These are phyloP conservation scores for Pomacea canaliculata DNA, from an alignment of 2,888 invertebrate species.

Conservation along the genomic window DNA sequence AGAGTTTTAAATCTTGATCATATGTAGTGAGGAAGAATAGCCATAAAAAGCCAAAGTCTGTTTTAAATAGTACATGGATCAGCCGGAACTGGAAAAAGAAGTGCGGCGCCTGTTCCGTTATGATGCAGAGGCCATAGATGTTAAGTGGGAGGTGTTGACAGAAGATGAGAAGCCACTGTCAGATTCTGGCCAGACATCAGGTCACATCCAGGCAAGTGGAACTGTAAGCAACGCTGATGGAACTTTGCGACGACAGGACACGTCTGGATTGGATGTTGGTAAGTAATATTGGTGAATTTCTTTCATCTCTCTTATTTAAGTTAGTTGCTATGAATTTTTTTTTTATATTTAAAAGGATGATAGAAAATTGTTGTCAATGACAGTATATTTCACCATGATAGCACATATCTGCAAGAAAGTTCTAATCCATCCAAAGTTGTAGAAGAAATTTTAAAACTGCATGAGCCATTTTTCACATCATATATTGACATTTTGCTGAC, in stretches of 20 bases:
- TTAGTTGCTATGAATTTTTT: not conserved
- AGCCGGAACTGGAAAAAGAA: conserved; percentile 98
- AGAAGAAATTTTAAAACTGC: too few relatives aligned
- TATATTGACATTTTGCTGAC: too few relatives aligned
- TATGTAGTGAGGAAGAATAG: too few relatives aligned
- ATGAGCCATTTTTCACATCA: too few relatives aligned
- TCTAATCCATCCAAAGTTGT: too few relatives aligned
- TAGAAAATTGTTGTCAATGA: not conserved
- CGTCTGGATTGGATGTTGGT: conserved; percentile 34
- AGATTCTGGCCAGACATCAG: conserved; percentile 26
- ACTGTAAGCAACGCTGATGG: conserved; percentile 15
- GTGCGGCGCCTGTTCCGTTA: conserved; percentile 89
- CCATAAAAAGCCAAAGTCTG: too few relatives aligned
- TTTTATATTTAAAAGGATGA: not conserved
- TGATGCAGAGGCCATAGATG: conserved; percentile 85
- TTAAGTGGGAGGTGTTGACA: conserved; percentile 66
- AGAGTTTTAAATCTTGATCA: too few relatives aligned
- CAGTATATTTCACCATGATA: too few relatives aligned
- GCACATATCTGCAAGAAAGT: too few relatives aligned
- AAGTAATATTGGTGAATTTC: not conserved
- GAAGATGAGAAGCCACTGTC: conserved; percentile 48
- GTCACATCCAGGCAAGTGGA: conserved; percentile 25
- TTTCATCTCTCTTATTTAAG: too few relatives aligned
- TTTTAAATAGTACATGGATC: conserved; percentile 81
- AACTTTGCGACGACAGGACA: conserved; percentile 15